Percentiles rank a stretch among this genome's conserved stretches.
These are phyloP conservation scores for Colletes collaris DNA, from an alignment of 2,888 invertebrate genomes.

Conservation along the genomic window DNA sequence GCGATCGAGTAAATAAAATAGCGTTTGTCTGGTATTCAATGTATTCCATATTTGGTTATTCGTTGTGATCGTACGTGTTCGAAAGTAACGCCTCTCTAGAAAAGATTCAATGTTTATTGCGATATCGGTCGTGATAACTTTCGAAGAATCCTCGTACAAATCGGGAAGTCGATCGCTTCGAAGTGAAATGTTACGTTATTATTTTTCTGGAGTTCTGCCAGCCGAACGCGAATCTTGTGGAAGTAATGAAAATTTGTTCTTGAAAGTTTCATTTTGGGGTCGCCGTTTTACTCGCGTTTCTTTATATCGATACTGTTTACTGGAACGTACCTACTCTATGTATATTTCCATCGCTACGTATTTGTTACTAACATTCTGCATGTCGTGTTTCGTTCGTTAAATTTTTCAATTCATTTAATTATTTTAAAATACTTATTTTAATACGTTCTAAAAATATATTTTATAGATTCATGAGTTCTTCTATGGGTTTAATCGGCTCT, in stretches of 20 bases:
- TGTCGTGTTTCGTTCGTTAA: no score
- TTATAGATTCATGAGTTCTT: no score
- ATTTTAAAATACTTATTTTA: no score
- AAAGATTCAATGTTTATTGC: conserved; percentile 30
- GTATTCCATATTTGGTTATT: background rate
- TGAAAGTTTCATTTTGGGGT: conserved; percentile 56
- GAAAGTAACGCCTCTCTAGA: background rate
- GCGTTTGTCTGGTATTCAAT: background rate
- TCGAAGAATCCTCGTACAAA: conserved; percentile 28
- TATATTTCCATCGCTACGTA: background rate
- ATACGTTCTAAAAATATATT: no score
- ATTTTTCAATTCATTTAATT: no score
- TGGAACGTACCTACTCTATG: background rate
- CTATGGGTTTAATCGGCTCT: no score
- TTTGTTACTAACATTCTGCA: background rate
- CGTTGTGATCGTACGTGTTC: background rate
- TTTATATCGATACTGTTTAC: conserved; percentile 27
- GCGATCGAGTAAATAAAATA: background rate
- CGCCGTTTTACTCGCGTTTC: conserved; percentile 36
- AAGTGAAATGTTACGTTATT: conserved; percentile 71
- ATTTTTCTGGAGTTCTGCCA: conserved; percentile 66
- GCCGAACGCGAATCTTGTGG: conserved; percentile 45
- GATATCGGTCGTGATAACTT: conserved; percentile 33
- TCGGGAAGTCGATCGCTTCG: conserved; percentile 57
- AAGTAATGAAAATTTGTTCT: conserved; percentile 67